Evolutionary conservation across 1,140 invertebrate genomes (phyloP).

Genomic region (Drosophila ironensis): DNA sequence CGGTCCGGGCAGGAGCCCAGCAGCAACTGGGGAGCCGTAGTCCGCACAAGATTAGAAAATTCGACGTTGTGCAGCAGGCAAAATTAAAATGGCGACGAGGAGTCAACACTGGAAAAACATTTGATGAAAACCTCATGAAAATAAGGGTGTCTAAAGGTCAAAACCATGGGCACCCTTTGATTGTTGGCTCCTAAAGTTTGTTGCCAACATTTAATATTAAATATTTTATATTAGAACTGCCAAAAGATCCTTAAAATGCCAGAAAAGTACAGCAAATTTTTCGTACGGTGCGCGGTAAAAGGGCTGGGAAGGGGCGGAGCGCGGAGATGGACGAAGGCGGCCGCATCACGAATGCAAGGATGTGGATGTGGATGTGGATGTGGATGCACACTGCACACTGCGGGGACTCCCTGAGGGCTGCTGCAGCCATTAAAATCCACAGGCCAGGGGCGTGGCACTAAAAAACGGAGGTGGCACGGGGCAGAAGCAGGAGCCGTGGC

Average conservation of each 20-base stretch:
- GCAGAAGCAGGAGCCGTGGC: slow-evolving; percentile 5
- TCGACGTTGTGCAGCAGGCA: slow-evolving; percentile 78
- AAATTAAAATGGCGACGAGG: slow-evolving; percentile 74
- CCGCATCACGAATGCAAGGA: slow-evolving; percentile 75
- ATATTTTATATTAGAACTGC: background rate
- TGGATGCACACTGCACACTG: slow-evolving; percentile 25
- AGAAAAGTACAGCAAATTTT: background rate
- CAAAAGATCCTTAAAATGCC: background rate
- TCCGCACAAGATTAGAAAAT: slow-evolving; percentile 81
- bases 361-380: slow-evolving; percentile 14
- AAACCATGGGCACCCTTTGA: no score
- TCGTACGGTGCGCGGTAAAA: background rate
- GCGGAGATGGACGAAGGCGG: slow-evolving; percentile 18
- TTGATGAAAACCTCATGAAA: no score
- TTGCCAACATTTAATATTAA: no score
- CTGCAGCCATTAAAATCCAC: slow-evolving; percentile 76
- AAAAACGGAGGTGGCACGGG: background rate
- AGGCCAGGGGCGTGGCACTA: slow-evolving; percentile 38
- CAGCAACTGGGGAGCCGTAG: slow-evolving; percentile 76
- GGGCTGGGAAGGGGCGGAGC: background rate
- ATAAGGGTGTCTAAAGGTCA: no score
- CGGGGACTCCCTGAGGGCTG: slow-evolving; percentile 74
- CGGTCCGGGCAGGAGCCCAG: slow-evolving; percentile 4
- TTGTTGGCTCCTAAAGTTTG: no score
- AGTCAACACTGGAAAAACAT: slow-evolving; percentile 3